phyloP scores from a whole-genome alignment of 2,113 vertebrate genomes.

The Octodon degus region DNA sequence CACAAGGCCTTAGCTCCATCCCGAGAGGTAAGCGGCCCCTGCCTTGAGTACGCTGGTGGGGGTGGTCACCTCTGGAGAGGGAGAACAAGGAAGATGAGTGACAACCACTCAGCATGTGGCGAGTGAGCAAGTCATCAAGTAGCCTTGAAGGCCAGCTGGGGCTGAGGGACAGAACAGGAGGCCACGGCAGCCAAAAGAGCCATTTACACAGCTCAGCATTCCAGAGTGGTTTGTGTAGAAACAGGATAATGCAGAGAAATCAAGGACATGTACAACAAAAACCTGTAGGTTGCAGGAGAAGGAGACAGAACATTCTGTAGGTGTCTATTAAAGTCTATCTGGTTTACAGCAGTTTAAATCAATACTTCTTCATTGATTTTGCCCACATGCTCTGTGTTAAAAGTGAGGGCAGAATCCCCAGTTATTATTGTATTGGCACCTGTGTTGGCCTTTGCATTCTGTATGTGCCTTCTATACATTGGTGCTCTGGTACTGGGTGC shows the following conservation, averaged over 20 bases:
- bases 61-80: background rate
- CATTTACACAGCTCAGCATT: background rate
- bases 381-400: background rate
- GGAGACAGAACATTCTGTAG: background rate
- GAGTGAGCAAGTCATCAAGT: background rate
- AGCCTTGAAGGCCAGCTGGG: background rate
- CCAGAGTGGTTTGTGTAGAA: background rate
- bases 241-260: background rate
- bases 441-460: background rate
- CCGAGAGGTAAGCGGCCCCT: background rate
- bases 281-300: background rate
- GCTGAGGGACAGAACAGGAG: background rate
- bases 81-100: background rate
- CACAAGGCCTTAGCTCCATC: background rate
- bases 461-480: background rate
- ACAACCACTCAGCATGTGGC: background rate
- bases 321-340: background rate
- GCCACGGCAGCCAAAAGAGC: background rate
- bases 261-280: background rate
- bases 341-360: background rate
- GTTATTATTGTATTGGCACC: background rate
- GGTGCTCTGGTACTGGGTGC: background rate
- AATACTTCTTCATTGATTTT: background rate
- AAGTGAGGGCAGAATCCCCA: background rate
- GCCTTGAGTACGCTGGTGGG: background rate